Percentiles rank a stretch among this genome's conserved stretches.
phyloP scores from a whole-genome alignment of 2,797 vertebrate species.

The Gila robusta region DNA sequence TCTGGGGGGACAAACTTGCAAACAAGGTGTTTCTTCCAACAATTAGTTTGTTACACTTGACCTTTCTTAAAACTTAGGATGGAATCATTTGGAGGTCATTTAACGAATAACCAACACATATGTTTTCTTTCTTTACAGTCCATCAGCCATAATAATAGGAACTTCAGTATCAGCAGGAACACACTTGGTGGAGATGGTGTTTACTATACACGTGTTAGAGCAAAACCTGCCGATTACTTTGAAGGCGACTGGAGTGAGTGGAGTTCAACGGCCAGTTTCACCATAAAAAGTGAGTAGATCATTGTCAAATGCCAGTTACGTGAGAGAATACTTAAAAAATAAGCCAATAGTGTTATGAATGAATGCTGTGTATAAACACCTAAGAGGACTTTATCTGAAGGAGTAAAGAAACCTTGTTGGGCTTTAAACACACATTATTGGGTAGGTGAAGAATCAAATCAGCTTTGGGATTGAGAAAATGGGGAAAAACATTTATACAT shows the following conservation, averaged over 20 bases:
- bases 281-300: constrained; percentile 51
- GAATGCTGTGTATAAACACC: background rate
- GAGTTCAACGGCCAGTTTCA: constrained; percentile 67
- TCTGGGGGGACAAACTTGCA: constrained; percentile 35
- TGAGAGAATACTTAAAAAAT: background rate
- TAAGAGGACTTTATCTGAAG: background rate
- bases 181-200: constrained; percentile 10
- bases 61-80: background rate
- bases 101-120: background rate
- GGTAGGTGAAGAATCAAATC: background rate
- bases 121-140: constrained; percentile 14
- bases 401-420: background rate
- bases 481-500: too few relatives aligned
- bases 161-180: constrained; percentile 18
- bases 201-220: constrained; percentile 62
- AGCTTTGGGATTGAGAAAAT: background rate
- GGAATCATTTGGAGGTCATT: background rate
- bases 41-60: background rate
- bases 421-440: background rate
- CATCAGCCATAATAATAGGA: rapidly evolving
- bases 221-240: constrained; percentile 35
- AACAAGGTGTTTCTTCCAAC: constrained; percentile 11
- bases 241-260: constrained; percentile 77
- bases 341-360: background rate
- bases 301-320: background rate